Evolutionary conservation across 2,113 vertebrate species (phyloP), one percentile per base, ranked within the genome.

Genomic region (Cavia aperea): DNA sequence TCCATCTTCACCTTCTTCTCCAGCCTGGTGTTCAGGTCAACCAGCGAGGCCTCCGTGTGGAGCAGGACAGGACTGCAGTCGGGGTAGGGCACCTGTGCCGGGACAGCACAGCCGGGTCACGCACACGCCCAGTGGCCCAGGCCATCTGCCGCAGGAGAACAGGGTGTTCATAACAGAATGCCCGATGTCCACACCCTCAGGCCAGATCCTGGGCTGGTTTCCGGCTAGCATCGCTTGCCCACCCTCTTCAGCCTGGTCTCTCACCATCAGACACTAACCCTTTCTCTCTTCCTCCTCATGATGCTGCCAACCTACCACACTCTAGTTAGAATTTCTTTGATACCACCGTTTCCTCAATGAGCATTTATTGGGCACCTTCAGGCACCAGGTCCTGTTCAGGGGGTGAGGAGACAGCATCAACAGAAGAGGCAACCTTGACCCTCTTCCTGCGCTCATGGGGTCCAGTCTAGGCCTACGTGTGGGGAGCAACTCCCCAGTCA

Each of bases 41-140:
- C 96, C 84, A 99, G 68, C 0, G 99, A 99, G n/a, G 98, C 98
- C 95, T 99, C 98, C 0, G 99, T 99, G 93, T 99, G 95, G 46
- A 99, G 93, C 97, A 99, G 97, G 88, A 99, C 14, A 0, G 99
- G 98, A 33, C 97, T 98, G 29, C 93, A 89, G 87, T 99, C 99
- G 0, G 98, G 96, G 94, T 99, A 99, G 13, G 97, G 98, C 97
- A 99, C 97, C 98, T 98, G 90, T 0, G 77, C 4, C 84, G 92
- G 65, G 83, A 43, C 75, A 66, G 1, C 19, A 15, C 4, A 39
- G 0, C 86, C 81, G 86, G 68, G 21, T 39, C 62, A 63, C n/a
- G 2, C n/a, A 11, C 36, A 33, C 1, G 16, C 26, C 24, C 2
- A 1, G 49, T 33, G 26, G 54, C 24, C n/a, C 23, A n/a, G 33